Conservation (phyloP, 2,797 vertebrate genomes). For the Phoebastria nigripes region DNA sequence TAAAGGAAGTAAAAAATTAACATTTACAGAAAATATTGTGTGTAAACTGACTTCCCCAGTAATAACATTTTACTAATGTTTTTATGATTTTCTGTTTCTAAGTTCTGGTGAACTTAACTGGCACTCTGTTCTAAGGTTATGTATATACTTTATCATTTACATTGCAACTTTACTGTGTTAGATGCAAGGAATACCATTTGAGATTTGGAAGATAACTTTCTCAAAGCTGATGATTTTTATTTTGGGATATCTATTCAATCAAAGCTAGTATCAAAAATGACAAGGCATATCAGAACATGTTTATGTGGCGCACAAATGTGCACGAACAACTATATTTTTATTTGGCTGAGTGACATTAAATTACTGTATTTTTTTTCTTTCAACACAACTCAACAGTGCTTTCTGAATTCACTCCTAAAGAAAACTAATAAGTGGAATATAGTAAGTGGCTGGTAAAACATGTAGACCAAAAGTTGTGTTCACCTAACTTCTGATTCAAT, state of each 20-base stretch:
- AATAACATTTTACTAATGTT: not conserved
- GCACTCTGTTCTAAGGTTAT: not conserved
- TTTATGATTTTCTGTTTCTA: not conserved
- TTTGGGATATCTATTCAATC: not conserved
- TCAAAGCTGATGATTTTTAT: not conserved
- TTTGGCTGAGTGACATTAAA: not conserved
- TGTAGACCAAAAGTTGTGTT: not conserved
- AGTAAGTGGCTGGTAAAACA: not conserved
- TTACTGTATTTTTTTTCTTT: not conserved
- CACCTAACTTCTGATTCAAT: not conserved
- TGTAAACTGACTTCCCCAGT: not conserved
- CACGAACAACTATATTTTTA: not conserved
- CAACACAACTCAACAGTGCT: not conserved
- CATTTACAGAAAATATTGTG: not conserved
- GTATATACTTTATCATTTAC: not conserved
- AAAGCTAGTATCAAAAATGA: not conserved
- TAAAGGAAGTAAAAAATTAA: not conserved
- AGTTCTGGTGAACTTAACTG: not conserved
- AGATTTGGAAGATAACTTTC: not conserved
- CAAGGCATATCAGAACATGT: not conserved
- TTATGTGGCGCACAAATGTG: not conserved
- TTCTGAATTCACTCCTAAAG: not conserved
- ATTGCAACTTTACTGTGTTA: not conserved
- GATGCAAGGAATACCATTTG: not conserved
- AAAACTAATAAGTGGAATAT: not conserved